phyloP scores from a whole-genome alignment of 2,113 vertebrate species.

The Grammomys dolichurus region DNA sequence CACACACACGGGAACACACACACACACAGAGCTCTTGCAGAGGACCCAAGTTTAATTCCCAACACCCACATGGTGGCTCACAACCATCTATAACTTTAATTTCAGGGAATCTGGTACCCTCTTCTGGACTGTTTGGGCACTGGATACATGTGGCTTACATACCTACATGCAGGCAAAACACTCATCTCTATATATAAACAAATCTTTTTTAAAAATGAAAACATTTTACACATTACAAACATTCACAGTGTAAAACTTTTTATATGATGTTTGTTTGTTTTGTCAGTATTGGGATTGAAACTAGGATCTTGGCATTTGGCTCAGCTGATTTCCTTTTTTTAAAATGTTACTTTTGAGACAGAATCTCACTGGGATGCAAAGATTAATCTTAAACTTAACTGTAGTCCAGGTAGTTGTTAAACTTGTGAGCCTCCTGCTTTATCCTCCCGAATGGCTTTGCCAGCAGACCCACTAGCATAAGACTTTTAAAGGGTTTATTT shows the following conservation, averaged over 20 bases:
- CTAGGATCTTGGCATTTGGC: neutral
- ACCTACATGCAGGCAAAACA: neutral
- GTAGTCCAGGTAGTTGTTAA: neutral
- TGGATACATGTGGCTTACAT: neutral
- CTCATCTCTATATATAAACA: neutral
- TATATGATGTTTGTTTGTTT: neutral
- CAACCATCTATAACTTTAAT: neutral
- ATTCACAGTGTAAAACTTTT: conserved; percentile 13
- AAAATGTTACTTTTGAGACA: neutral
- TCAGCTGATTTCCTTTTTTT: neutral
- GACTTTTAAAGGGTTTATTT: neutral
- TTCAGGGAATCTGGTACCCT: neutral
- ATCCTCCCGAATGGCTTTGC: neutral
- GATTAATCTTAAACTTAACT: neutral
- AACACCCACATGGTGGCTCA: neutral
- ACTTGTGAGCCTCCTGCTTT: neutral
- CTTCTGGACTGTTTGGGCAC: neutral
- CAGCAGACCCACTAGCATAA: neutral
- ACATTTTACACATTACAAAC: neutral
- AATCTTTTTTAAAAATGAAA: neutral
- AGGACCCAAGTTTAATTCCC: neutral
- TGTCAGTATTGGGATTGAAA: neutral
- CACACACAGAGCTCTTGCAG: neutral
- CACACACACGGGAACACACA: neutral
- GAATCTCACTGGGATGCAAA: neutral